These are phyloP conservation scores for Athalia circularis DNA, from an alignment of 2,888 invertebrate genomes.

Conservation along the genomic window DNA sequence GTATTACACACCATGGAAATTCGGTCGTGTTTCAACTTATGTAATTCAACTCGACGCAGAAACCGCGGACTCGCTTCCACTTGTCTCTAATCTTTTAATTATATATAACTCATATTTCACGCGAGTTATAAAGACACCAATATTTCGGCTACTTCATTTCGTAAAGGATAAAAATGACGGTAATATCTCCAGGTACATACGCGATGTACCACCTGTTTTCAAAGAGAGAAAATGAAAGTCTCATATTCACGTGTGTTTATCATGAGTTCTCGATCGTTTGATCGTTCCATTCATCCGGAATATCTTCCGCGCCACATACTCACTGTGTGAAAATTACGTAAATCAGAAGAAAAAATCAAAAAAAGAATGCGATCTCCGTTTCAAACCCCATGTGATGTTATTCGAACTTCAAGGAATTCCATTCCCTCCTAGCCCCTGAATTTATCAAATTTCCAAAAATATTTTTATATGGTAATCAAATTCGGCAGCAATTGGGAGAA, in stretches of 20 bases:
- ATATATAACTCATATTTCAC: slow-evolving; percentile 15
- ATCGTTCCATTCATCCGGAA: neutral
- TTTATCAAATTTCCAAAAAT: no score
- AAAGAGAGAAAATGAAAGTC: slow-evolving; percentile 2
- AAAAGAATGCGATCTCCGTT: no score
- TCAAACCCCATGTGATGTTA: no score
- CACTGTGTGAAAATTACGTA: no score
- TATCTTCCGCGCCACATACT: neutral
- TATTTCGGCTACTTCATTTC: slow-evolving; percentile 10
- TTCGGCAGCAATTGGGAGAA: no score
- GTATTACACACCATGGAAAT: slow-evolving; percentile 21
- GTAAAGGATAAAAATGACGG: neutral
- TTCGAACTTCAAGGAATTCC: no score
- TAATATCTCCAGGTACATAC: neutral
- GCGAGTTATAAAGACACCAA: slow-evolving; percentile 1
- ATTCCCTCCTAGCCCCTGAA: no score
- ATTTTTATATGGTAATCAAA: no score
- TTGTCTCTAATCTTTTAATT: neutral
- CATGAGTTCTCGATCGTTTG: no score
- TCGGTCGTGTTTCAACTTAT: slow-evolving; percentile 11
- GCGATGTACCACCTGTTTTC: neutral
- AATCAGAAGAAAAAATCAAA: no score
- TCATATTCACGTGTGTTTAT: neutral
- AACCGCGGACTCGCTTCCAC: neutral
- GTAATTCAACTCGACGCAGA: slow-evolving; percentile 13